Evolutionary conservation across 2,797 vertebrate genomes (phyloP).

Genomic region (Megalops cyprinoides): DNA sequence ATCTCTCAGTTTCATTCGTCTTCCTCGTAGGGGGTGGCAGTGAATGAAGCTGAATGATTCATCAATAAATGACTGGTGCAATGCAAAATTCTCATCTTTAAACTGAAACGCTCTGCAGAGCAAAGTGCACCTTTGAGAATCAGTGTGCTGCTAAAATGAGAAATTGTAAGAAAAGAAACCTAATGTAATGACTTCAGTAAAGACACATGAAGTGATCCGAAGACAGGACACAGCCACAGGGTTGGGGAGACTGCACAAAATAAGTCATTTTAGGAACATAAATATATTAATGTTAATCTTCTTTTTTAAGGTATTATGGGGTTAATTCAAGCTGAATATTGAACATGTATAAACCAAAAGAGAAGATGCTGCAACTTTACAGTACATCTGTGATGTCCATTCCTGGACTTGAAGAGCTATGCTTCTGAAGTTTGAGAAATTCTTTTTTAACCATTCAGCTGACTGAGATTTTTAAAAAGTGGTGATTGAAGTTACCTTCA

Average conservation of each 20-base stretch:
- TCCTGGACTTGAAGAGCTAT: neutral
- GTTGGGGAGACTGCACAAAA: neutral
- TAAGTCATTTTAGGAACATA: neutral
- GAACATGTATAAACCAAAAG: neutral
- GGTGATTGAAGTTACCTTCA: neutral
- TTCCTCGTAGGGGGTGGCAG: neutral
- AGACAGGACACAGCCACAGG: neutral
- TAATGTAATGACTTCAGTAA: neutral
- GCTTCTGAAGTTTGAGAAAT: no score
- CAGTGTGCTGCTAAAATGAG: neutral
- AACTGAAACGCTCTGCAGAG: neutral
- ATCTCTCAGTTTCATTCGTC: conserved; percentile 4
- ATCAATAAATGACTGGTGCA: neutral
- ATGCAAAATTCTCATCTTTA: neutral
- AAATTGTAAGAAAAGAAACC: neutral
- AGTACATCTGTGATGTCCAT: no score
- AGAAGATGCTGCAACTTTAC: neutral
- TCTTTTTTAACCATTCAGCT: neutral
- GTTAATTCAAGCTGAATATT: neutral
- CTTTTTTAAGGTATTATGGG: neutral
- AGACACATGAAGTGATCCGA: neutral
- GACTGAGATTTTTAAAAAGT: neutral
- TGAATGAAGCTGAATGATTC: neutral
- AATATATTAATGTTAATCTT: neutral
- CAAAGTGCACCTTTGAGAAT: neutral